Evolutionary conservation across 2,888 invertebrate species (phyloP).

Genomic region (Pterobdella sp.): DNA sequence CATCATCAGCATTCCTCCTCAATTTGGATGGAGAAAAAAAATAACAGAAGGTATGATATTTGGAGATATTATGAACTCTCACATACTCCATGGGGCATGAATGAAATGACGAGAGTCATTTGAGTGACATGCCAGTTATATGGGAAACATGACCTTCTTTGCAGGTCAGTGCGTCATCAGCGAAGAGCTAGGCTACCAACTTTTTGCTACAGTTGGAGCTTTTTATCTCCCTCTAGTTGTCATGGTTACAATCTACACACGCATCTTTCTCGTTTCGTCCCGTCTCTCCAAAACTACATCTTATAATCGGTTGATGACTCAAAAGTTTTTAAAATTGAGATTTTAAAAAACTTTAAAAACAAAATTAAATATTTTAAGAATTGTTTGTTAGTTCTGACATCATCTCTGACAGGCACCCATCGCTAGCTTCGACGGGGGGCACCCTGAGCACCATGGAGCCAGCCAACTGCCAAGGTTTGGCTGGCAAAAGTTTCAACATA

Average conservation of each 20-base stretch:
- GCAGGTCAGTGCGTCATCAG: slow-evolving; percentile 68
- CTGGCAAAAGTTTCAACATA: too few relatives aligned
- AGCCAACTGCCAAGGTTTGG: not conserved
- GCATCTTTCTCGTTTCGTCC: slow-evolving; percentile 57
- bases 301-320: slow-evolving; percentile 6
- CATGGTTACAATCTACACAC: slow-evolving; percentile 92
- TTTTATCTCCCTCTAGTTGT: slow-evolving; percentile 91
- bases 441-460: not conserved
- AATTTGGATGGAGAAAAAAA: slow-evolving; percentile 48
- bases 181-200: slow-evolving; percentile 88
- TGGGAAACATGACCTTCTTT: too few relatives aligned
- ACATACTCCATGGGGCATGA: too few relatives aligned
- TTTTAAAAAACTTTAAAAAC: not conserved
- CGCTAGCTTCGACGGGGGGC: slow-evolving; percentile 18
- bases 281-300: slow-evolving; percentile 44
- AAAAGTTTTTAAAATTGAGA: not conserved
- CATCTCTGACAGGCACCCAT: slow-evolving; percentile 5
- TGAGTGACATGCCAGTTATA: too few relatives aligned
- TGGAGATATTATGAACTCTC: too few relatives aligned
- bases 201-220: slow-evolving; percentile 73
- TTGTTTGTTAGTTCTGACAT: not conserved
- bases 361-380: not conserved
- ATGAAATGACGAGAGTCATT: too few relatives aligned
- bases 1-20: slow-evolving; percentile 81
- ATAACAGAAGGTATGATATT: slow-evolving; percentile 20